Evolutionary conservation across 2,797 vertebrate species (phyloP).

Genomic region (Sorex maritimensis): DNA sequence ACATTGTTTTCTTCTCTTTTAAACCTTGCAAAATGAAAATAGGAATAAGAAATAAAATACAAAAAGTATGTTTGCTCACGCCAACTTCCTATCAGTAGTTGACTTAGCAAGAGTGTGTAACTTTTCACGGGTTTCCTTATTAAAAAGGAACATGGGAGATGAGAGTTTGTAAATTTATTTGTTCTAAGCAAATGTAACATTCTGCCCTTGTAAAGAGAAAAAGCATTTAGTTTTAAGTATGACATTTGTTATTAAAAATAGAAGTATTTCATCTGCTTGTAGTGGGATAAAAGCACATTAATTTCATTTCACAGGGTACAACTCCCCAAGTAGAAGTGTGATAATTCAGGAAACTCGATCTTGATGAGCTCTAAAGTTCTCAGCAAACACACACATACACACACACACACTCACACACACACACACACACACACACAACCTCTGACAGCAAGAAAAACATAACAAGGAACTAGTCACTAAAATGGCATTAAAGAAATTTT

Average conservation of each 20-base stretch:
- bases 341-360: slow-evolving; percentile 22
- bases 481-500: too few relatives aligned
- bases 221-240: slow-evolving; percentile 64
- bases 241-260: slow-evolving; percentile 68
- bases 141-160: slow-evolving; percentile 50
- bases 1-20: slow-evolving; percentile 52
- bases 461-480: background rate
- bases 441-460: background rate
- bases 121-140: slow-evolving; percentile 49
- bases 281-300: slow-evolving; percentile 64
- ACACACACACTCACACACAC: too few relatives aligned
- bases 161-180: background rate
- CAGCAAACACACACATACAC: background rate
- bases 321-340: slow-evolving; percentile 58
- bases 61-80: slow-evolving; percentile 54
- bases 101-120: background rate
- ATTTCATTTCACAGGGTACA: slow-evolving; percentile 52
- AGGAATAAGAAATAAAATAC: slow-evolving; percentile 60
- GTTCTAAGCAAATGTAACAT: slow-evolving; percentile 72
- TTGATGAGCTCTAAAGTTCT: slow-evolving; percentile 51
- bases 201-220: slow-evolving; percentile 69
- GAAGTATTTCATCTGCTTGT: slow-evolving; percentile 70
- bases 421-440: too few relatives aligned
- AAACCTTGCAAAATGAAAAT: slow-evolving; percentile 72
- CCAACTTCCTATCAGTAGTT: slow-evolving; percentile 21